A percentile compares a stretch with the other conserved stretches of the same genome.
These are phyloP conservation scores for Diabrotica balteata DNA, from an alignment of 2,888 invertebrate species.

Conservation along the genomic window DNA sequence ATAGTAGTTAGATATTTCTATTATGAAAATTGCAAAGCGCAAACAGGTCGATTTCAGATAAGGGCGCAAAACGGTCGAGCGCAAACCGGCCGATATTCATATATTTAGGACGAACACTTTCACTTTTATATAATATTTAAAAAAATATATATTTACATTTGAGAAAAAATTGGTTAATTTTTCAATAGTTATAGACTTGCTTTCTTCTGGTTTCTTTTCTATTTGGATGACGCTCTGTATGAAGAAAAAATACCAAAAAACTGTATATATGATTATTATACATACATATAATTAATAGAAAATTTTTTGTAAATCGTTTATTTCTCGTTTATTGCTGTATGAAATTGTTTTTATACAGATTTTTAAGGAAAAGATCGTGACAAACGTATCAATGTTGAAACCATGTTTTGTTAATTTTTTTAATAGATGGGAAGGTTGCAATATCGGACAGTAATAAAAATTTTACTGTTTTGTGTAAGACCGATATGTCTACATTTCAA, in stretches of 20 bases:
- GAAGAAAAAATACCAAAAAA: conserved; percentile 47
- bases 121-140: no score
- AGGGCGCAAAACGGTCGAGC: no score
- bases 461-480: not conserved
- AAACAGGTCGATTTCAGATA: no score
- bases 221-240: conserved; percentile 9
- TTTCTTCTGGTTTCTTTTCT: not conserved
- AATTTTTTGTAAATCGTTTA: conserved; percentile 44
- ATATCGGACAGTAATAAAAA: conserved; percentile 17
- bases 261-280: conserved; percentile 41
- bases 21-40: no score
- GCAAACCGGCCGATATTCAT: no score
- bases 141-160: no score
- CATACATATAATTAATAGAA: conserved; percentile 39
- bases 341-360: conserved; percentile 31
- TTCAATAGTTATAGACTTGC: no score
- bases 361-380: conserved; percentile 25
- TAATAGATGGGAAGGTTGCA: conserved; percentile 37
- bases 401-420: conserved; percentile 31
- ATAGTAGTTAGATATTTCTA: no score
- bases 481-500: no score
- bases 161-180: no score
- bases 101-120: no score
- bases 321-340: conserved; percentile 35
- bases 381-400: conserved; percentile 24